phyloP scores from a whole-genome alignment of 2,888 invertebrate species.

The Octodonta nipae region DNA sequence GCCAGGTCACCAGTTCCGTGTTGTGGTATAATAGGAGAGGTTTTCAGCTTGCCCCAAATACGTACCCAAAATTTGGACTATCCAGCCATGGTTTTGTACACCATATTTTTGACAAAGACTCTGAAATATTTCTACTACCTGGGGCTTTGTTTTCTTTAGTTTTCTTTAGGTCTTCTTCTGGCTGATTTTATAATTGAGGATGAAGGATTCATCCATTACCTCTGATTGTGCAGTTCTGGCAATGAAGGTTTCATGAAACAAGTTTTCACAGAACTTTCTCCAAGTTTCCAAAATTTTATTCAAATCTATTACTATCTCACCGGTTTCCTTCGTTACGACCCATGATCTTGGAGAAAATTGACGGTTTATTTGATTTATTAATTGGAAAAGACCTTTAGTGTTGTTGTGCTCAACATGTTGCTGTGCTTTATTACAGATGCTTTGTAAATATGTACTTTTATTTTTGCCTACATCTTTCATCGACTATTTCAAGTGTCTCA shows the following conservation, averaged over 20 bases:
- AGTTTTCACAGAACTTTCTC: not conserved
- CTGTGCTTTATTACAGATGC: not conserved
- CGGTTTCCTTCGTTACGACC: not conserved
- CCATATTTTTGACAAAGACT: no score
- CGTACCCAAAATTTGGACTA: no score
- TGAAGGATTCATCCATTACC: not conserved
- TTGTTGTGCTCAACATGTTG: not conserved
- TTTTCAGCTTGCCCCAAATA: no score
- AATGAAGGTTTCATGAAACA: not conserved
- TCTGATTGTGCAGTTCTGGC: not conserved
- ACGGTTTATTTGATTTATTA: no score
- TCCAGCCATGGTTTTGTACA: no score
- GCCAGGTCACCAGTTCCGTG: no score
- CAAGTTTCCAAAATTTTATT: not conserved
- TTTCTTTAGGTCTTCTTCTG: not conserved
- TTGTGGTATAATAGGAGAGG: no score
- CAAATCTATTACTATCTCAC: not conserved
- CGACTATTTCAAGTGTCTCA: no score
- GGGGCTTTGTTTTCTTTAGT: no score
- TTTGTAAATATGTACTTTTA: not conserved
- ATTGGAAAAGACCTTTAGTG: not conserved
- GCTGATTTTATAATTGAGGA: not conserved
- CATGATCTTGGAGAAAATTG: not conserved
- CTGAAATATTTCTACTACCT: no score
- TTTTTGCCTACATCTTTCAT: no score